Percentiles rank a stretch among this genome's conserved stretches.
Conservation (phyloP, 2,888 invertebrate species). For the Ophion obscuratus region DNA sequence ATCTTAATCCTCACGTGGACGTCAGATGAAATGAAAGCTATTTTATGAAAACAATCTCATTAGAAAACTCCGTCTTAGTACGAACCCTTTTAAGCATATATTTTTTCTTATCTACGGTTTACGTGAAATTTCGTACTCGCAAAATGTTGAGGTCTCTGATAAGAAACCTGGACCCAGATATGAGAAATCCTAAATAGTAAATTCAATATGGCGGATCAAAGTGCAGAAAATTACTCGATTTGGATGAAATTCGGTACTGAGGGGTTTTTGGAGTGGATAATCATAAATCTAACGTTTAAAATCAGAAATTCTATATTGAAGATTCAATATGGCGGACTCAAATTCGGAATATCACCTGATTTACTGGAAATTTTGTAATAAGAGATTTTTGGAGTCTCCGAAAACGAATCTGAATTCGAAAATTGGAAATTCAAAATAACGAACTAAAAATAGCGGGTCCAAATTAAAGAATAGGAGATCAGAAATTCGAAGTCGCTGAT, state of each 20-base stretch:
- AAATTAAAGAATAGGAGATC: too few relatives aligned
- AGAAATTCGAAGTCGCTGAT: too few relatives aligned
- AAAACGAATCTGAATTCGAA: too few relatives aligned
- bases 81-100: neutral
- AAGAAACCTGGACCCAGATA: neutral
- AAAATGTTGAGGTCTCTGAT: neutral
- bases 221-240: neutral
- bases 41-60: neutral
- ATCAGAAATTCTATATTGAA: too few relatives aligned
- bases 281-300: neutral
- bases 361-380: too few relatives aligned
- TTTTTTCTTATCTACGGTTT: neutral
- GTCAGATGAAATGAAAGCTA: neutral
- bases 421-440: too few relatives aligned
- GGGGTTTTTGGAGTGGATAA: neutral
- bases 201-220: neutral
- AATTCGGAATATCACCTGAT: too few relatives aligned
- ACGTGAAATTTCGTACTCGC: neutral
- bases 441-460: too few relatives aligned
- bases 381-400: too few relatives aligned
- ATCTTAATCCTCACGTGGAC: neutral
- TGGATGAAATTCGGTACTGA: neutral
- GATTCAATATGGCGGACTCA: too few relatives aligned
- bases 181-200: neutral
- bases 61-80: neutral